Evolutionary conservation across 2,888 invertebrate genomes (phyloP).

Genomic region (Geophilus truncorum): DNA sequence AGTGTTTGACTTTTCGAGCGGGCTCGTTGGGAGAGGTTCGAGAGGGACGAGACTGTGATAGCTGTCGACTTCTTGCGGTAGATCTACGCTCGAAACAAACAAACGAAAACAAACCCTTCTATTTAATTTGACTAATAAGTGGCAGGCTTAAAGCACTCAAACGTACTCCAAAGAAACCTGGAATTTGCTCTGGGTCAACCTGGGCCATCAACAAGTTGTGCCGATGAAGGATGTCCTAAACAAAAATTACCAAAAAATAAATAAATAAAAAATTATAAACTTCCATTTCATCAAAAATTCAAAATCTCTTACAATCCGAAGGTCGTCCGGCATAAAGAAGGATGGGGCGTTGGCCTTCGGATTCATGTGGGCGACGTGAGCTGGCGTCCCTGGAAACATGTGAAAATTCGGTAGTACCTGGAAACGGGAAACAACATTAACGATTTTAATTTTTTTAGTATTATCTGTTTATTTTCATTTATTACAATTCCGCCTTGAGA

Average conservation of each 20-base stretch:
- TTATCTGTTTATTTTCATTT: not conserved
- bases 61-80: slow-evolving; percentile 83
- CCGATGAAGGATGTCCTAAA: slow-evolving; percentile 64
- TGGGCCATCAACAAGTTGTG: slow-evolving; percentile 69
- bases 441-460: not conserved
- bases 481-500: slow-evolving; percentile 35
- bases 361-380: slow-evolving; percentile 50
- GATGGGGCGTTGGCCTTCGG: slow-evolving; percentile 49
- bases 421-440: not conserved
- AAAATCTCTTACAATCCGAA: slow-evolving; percentile 55
- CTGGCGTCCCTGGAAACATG: slow-evolving; percentile 48
- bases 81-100: slow-evolving; percentile 53
- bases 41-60: slow-evolving; percentile 82
- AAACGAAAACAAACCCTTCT: slow-evolving; percentile 13
- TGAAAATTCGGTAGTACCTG: slow-evolving; percentile 47
- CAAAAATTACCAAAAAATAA: not conserved
- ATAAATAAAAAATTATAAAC: not conserved
- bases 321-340: slow-evolving; percentile 79
- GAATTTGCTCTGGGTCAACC: slow-evolving; percentile 62
- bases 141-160: not conserved
- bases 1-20: slow-evolving; percentile 60
- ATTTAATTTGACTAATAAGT: slow-evolving; percentile 9
- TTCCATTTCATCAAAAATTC: not conserved
- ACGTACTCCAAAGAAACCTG: slow-evolving; percentile 47
- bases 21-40: slow-evolving; percentile 57